phyloP scores from a whole-genome alignment of 2,888 invertebrate genomes.

The Eristalis pertinax region DNA sequence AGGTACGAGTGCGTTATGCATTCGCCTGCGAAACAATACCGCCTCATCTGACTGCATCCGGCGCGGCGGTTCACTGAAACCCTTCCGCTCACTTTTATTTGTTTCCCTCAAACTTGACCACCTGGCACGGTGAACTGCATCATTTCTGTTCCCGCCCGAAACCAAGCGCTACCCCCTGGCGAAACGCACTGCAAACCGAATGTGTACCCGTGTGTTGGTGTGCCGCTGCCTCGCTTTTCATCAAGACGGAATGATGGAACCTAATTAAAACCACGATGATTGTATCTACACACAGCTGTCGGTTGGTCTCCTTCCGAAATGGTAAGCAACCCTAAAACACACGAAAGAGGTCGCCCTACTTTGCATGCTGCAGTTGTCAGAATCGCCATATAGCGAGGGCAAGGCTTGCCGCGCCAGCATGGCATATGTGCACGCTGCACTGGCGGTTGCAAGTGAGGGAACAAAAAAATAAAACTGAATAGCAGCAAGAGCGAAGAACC shows the following conservation, averaged over 20 bases:
- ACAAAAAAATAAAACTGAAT: not conserved
- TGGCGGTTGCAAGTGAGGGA: not conserved
- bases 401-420: not conserved
- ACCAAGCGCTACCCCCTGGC: not conserved
- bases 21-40: not conserved
- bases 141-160: constrained; percentile 20
- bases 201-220: not conserved
- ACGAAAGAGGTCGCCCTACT: constrained; percentile 17
- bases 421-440: constrained; percentile 1
- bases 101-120: constrained; percentile 33
- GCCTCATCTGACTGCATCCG: not conserved
- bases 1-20: not conserved
- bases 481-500: not conserved
- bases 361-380: constrained; percentile 31
- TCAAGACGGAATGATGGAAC: constrained; percentile 24
- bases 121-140: constrained; percentile 22
- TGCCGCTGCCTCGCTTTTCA: not conserved
- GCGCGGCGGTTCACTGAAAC: not conserved
- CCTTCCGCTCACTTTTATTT: not conserved
- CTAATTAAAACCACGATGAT: constrained; percentile 53
- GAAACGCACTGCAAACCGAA: not conserved
- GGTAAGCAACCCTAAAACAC: constrained; percentile 34
- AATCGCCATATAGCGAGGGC: constrained; percentile 9
- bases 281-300: constrained; percentile 55
- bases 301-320: not conserved